phyloP scores from a whole-genome alignment of 1,140 invertebrate genomes.

The Caerostris darwini region DNA sequence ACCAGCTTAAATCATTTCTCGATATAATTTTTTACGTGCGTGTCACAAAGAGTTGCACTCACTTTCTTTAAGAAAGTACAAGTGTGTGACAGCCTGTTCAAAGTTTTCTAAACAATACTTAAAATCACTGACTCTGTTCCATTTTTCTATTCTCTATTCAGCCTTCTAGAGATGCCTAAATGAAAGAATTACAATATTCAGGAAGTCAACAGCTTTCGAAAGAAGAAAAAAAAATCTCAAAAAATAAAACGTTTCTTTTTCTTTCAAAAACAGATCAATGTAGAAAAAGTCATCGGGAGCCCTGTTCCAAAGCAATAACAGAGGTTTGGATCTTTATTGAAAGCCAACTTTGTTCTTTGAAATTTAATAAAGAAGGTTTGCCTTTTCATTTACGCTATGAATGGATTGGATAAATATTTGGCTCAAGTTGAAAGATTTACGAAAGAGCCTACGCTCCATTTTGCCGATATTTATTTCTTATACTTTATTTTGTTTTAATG shows the following conservation, averaged over 20 bases:
- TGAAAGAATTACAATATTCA: constrained; percentile 61
- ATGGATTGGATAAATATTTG: constrained; percentile 77
- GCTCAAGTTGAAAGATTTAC: constrained; percentile 77
- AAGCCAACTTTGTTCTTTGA: constrained; percentile 75
- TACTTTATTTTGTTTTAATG: constrained; percentile 76
- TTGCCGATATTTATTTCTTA: constrained; percentile 76
- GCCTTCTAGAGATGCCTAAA: not conserved
- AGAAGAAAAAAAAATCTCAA: not conserved
- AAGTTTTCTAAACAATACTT: no score
- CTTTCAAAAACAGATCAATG: constrained; percentile 76
- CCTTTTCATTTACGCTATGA: constrained; percentile 77
- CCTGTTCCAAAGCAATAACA: constrained; percentile 76
- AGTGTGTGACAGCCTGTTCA: no score
- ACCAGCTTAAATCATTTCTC: no score
- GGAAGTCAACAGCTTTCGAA: constrained; percentile 18
- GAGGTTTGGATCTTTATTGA: constrained; percentile 77
- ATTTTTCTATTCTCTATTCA: constrained; percentile 28
- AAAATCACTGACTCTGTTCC: not conserved
- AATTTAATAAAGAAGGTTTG: constrained; percentile 78
- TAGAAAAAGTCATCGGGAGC: constrained; percentile 45
- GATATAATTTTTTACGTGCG: no score
- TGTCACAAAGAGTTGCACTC: no score
- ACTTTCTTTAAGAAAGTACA: no score
- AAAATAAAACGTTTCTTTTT: constrained; percentile 62
- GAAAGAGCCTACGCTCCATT: not conserved